Conservation (phyloP, 2,113 vertebrate species). For the Notothenia coriiceps region DNA sequence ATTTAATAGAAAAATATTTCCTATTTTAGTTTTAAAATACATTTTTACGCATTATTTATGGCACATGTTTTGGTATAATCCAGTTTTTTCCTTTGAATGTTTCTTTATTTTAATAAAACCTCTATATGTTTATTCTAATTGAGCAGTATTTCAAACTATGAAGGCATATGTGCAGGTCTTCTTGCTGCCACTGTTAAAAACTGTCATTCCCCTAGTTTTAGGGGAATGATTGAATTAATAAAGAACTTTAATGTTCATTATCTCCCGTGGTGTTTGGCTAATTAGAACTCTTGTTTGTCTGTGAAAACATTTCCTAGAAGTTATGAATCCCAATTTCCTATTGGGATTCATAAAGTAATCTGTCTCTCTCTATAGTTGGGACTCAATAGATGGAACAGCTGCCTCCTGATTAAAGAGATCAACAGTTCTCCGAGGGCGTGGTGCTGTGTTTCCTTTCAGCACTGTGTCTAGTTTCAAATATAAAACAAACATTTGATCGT, state of each 20-base stretch:
- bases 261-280: not conserved
- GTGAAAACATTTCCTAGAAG: not conserved
- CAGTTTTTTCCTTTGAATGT: too few species aligned
- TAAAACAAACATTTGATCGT: not conserved
- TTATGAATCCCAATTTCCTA: not conserved
- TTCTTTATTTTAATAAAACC: too few species aligned
- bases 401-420: not conserved
- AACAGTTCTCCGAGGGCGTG: not conserved
- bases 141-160: too few species aligned
- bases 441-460: not conserved
- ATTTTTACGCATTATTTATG: too few species aligned
- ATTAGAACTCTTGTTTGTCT: not conserved
- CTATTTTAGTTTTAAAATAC: too few species aligned
- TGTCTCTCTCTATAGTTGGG: not conserved
- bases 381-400: not conserved
- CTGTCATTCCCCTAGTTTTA: not conserved
- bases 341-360: not conserved
- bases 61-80: too few species aligned
- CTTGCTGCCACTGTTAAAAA: not conserved
- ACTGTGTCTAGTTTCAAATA: not conserved
- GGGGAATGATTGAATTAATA: not conserved
- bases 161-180: not conserved
- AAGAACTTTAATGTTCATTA: not conserved
- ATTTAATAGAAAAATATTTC: too few species aligned
- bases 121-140: too few species aligned